Conservation (phyloP, 2,888 invertebrate genomes). For the Clitarchus hookeri region DNA sequence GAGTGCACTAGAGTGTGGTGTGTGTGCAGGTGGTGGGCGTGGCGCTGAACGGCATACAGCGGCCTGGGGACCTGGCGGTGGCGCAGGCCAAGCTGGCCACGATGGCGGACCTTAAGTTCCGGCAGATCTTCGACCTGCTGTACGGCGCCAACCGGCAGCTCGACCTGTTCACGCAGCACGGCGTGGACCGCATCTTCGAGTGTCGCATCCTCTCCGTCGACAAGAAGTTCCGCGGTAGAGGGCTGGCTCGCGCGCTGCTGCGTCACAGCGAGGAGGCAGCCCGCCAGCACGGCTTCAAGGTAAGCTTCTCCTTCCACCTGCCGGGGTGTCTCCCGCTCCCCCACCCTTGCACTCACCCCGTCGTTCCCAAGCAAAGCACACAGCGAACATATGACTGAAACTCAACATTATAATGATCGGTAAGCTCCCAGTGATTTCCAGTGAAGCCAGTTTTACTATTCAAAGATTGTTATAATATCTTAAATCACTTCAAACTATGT, state of each 20-base stretch:
- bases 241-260: constrained; percentile 75
- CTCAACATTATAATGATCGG: no score
- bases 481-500: no score
- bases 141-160: constrained; percentile 70
- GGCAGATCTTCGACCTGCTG: constrained; percentile 77
- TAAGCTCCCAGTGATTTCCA: no score
- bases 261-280: constrained; percentile 69
- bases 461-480: no score
- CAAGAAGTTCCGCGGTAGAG: constrained; percentile 69
- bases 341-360: no score
- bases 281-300: constrained; percentile 69
- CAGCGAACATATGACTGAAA: no score
- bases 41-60: constrained; percentile 75
- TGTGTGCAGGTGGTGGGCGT: constrained; percentile 74
- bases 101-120: constrained; percentile 69
- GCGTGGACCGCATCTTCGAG: constrained; percentile 75
- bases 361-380: no score
- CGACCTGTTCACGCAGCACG: constrained; percentile 69
- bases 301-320: no score
- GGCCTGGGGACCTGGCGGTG: constrained; percentile 71
- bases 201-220: constrained; percentile 81
- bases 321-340: no score
- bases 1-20: background rate
- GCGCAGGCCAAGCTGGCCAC: constrained; percentile 70
- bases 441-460: no score